These are phyloP conservation scores for Helicoverpa zea DNA, from an alignment of 1,140 invertebrate species.

Conservation along the genomic window DNA sequence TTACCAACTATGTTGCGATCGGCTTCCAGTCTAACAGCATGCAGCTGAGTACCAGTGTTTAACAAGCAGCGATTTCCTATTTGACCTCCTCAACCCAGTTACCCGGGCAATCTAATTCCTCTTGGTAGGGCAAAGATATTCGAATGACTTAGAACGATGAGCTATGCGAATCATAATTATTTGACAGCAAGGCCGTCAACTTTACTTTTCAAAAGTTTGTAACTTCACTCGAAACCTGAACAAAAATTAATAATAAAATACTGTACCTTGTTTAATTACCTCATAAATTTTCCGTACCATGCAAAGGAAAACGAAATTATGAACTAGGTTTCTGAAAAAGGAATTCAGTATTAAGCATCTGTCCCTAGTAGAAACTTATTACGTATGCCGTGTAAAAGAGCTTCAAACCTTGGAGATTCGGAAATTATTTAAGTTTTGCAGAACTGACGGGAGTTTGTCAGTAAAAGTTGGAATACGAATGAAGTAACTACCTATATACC, in stretches of 20 bases:
- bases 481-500: too few relatives aligned
- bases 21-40: too few relatives aligned
- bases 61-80: too few relatives aligned
- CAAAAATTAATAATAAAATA: constrained; percentile 29
- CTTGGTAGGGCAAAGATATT: too few relatives aligned
- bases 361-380: constrained; percentile 14
- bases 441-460: neutral
- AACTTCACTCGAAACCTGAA: neutral
- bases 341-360: constrained; percentile 7
- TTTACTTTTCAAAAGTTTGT: too few relatives aligned
- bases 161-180: too few relatives aligned
- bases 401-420: neutral
- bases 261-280: constrained; percentile 7
- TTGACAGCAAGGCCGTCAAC: too few relatives aligned
- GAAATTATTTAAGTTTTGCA: constrained; percentile 7
- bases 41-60: too few relatives aligned
- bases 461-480: neutral
- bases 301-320: constrained; percentile 26
- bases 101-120: too few relatives aligned
- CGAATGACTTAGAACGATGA: too few relatives aligned
- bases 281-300: constrained; percentile 19
- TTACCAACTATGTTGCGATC: too few relatives aligned
- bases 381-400: constrained; percentile 20
- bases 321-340: neutral
- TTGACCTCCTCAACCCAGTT: too few relatives aligned